Conservation (phyloP, 1,140 invertebrate species). For the Muscidifurax raptorellus region DNA sequence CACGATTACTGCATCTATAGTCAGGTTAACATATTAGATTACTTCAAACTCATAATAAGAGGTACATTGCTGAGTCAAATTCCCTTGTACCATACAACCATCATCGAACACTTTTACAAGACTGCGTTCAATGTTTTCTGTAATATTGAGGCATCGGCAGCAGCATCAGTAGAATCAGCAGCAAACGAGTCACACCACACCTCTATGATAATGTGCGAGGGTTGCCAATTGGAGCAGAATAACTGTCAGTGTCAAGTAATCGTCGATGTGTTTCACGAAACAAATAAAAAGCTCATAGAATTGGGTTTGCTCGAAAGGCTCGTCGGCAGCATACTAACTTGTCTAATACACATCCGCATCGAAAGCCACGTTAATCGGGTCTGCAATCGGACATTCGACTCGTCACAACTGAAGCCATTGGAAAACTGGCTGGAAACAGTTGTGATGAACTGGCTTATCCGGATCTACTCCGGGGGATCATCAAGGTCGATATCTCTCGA, state of each 20-base stretch:
- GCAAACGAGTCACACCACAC: slow-evolving; percentile 32
- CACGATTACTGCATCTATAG: slow-evolving; percentile 71
- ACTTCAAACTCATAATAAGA: slow-evolving; percentile 81
- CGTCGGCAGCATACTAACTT: slow-evolving; percentile 87
- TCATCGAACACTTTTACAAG: slow-evolving; percentile 86
- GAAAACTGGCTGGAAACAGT: slow-evolving; percentile 89
- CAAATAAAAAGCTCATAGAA: slow-evolving; percentile 84
- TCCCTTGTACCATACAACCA: slow-evolving; percentile 81
- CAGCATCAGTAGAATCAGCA: slow-evolving; percentile 48
- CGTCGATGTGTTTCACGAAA: slow-evolving; percentile 85
- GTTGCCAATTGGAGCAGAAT: slow-evolving; percentile 83
- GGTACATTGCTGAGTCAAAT: slow-evolving; percentile 83
- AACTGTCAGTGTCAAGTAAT: slow-evolving; percentile 86
- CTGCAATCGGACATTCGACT: slow-evolving; percentile 90
- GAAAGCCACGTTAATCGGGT: slow-evolving; percentile 86
- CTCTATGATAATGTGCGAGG: slow-evolving; percentile 77
- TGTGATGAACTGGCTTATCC: slow-evolving; percentile 88
- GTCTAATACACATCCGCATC: slow-evolving; percentile 87
- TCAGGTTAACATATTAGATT: slow-evolving; percentile 75
- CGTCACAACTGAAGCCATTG: slow-evolving; percentile 82
- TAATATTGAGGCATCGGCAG: slow-evolving; percentile 70
- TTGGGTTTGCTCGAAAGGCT: slow-evolving; percentile 87
- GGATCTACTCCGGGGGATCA: slow-evolving; percentile 83
- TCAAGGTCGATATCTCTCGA: slow-evolving; percentile 76
- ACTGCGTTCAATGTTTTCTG: slow-evolving; percentile 85